Evolutionary conservation across 2,113 vertebrate species (phyloP).

Genomic region (Indicator indicator): DNA sequence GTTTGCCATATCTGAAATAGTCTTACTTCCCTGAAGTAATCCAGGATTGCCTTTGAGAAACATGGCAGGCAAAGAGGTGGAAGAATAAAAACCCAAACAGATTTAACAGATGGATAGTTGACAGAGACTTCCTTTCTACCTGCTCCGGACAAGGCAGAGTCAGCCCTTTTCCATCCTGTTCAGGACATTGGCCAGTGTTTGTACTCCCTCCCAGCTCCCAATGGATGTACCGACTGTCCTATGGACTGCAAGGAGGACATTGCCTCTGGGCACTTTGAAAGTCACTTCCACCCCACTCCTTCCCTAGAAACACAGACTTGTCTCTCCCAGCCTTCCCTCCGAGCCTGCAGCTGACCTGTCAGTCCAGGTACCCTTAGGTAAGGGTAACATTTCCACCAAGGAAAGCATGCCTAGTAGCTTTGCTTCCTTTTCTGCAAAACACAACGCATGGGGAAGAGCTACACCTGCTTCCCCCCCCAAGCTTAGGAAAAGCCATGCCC

Average conservation of each 20-base stretch:
- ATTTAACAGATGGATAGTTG: not conserved
- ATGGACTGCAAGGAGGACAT: not conserved
- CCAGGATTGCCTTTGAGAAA: not conserved
- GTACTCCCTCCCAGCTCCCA: not conserved
- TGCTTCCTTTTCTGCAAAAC: not conserved
- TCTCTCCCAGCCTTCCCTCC: not conserved
- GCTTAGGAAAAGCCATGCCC: not conserved
- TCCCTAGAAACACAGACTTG: not conserved
- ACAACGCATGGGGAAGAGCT: not conserved
- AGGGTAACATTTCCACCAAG: not conserved
- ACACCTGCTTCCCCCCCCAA: not conserved
- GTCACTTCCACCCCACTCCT: not conserved
- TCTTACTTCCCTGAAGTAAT: conserved; percentile 12
- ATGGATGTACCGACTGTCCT: rapidly evolving
- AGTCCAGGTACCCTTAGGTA: not conserved
- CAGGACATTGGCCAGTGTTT: not conserved
- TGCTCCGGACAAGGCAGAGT: not conserved
- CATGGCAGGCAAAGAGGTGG: not conserved
- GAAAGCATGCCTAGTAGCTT: not conserved
- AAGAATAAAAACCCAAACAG: not conserved
- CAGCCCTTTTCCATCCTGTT: not conserved
- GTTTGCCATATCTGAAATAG: conserved; percentile 19
- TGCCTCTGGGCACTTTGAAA: not conserved
- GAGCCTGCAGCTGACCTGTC: rapidly evolving
- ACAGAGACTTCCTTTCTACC: not conserved